Evolutionary conservation across 2,113 vertebrate genomes (phyloP), one percentile per base, ranked within the genome.

Genomic region (Phalacrocorax pelagicus): DNA sequence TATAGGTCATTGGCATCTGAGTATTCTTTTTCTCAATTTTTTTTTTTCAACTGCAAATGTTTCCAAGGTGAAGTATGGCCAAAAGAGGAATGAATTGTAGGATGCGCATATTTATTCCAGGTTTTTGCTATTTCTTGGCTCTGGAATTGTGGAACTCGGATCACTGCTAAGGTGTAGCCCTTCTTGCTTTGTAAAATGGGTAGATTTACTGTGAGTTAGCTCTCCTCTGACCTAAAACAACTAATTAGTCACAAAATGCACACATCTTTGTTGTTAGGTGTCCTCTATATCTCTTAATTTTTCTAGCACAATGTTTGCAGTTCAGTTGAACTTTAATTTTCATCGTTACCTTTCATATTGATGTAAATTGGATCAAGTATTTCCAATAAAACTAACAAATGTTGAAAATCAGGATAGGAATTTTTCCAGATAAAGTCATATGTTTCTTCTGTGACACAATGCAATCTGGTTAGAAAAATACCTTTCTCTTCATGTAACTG

Each of bases 271-370:
- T 62, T 57, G 21, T 18, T 91, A 34, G 24, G 11, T 47, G 34
- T 69, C 34, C 38, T 44, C 20, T 38, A 5, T 72, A 27, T 38
- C 16, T 71, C 8, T 47, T 44, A 26, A 14, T 78, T 77, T 80
- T 83, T 84, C 34, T 34, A 54, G 21, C 22, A 18, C 8, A 4
- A 1, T 71, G 29, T 61, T 88, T 80, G 51, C 46, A 51, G 24
- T 27, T 55, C 46, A 51, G 24, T 27, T 55, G 46, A 52, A 55
- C 20, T 83, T 86, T 30, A 59, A 20, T 72, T 74, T 75, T 40
- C 52, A 23, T 70, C 1, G 0, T 65, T 63, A 38, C 10, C 10
- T 67, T 66, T 51, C 67, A 49, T 62, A 29, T 61, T 0, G 0
- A 21, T 55, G 11, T 78, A 65, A 54, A 47, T n/a, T 75, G 36